These are phyloP conservation scores for Bradypodion pumilum DNA, from an alignment of 2,797 vertebrate species.

Conservation along the genomic window DNA sequence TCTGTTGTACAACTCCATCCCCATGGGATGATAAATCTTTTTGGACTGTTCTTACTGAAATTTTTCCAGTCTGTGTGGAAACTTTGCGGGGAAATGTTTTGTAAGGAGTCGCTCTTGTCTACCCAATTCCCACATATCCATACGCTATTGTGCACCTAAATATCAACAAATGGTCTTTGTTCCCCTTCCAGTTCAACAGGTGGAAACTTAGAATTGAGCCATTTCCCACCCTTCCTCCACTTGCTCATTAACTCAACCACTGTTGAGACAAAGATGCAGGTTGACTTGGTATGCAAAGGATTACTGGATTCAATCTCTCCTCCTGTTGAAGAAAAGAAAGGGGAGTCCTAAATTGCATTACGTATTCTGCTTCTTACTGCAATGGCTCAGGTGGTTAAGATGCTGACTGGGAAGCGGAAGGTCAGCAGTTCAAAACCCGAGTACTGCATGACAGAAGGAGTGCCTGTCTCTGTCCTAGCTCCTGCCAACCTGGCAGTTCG, in stretches of 20 bases:
- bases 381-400: too few relatives aligned
- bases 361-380: background rate
- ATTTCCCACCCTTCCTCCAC: accelerated
- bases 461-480: too few relatives aligned
- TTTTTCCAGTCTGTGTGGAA: too few relatives aligned
- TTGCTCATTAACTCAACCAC: background rate
- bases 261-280: background rate
- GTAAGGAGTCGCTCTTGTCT: background rate
- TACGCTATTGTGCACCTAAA: too few relatives aligned
- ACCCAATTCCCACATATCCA: background rate
- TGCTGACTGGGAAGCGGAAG: too few relatives aligned
- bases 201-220: background rate
- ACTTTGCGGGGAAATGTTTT: too few relatives aligned
- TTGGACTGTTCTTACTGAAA: too few relatives aligned
- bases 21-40: background rate
- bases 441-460: too few relatives aligned
- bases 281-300: slow-evolving; percentile 10
- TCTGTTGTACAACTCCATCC: background rate
- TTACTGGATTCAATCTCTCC: slow-evolving; percentile 12
- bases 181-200: background rate
- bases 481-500: too few relatives aligned
- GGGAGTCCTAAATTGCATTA: background rate
- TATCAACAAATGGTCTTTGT: background rate
- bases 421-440: too few relatives aligned
- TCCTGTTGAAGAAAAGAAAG: background rate